These are phyloP conservation scores for Arizona elegans DNA, from an alignment of 2,113 vertebrate genomes.

Conservation along the genomic window DNA sequence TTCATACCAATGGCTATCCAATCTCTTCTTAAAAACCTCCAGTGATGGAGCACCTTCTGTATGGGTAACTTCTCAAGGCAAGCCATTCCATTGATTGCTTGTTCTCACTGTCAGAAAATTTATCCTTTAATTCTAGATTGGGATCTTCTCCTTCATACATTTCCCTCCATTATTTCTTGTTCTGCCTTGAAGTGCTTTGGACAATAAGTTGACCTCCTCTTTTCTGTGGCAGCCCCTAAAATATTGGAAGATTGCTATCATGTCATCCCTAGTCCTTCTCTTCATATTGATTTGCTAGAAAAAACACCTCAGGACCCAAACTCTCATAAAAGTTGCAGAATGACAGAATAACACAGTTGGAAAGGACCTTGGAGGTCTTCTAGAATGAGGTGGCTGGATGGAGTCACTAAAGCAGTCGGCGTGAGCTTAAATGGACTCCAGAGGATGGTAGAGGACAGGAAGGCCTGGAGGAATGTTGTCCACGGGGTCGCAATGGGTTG, in stretches of 20 bases:
- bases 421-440: too few relatives aligned
- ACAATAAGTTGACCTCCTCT: not conserved
- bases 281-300: too few relatives aligned
- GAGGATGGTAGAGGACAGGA: too few relatives aligned
- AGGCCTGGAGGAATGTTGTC: too few relatives aligned
- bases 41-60: not conserved
- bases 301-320: too few relatives aligned
- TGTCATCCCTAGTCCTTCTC: not conserved
- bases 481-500: too few relatives aligned
- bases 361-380: too few relatives aligned
- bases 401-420: too few relatives aligned
- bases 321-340: too few relatives aligned
- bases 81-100: not conserved
- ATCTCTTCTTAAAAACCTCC: not conserved
- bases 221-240: not conserved
- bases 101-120: not conserved
- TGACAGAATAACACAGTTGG: too few relatives aligned
- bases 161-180: not conserved
- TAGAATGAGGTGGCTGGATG: too few relatives aligned
- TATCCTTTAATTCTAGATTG: not conserved
- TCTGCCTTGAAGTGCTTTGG: not conserved
- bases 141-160: not conserved
- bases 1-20: not conserved
- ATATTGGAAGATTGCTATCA: not conserved
- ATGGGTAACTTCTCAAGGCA: not conserved